A percentile compares a stretch with the other conserved stretches of the same genome.
Evolutionary conservation across 2,797 vertebrate species (phyloP).

Genomic region (Tiaroga cobitis): DNA sequence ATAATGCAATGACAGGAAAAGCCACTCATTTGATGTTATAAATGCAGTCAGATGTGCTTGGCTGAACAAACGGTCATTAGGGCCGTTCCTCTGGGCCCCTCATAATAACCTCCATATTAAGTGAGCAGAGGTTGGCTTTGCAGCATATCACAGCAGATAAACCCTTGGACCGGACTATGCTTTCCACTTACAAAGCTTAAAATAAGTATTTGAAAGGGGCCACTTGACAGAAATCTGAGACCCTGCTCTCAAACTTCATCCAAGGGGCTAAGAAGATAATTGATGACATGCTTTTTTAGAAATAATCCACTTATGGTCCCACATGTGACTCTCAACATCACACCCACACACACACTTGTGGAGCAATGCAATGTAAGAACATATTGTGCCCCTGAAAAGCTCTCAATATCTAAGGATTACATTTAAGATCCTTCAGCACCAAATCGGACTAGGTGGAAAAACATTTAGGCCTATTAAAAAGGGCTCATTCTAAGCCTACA

Average conservation of each 20-base stretch:
- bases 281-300: conserved; percentile 67
- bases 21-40: not conserved
- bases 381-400: conserved; percentile 7
- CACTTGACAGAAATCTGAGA: not conserved
- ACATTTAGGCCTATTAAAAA: conserved; percentile 37
- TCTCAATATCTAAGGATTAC: conserved; percentile 35
- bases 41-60: not conserved
- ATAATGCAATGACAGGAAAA: not conserved
- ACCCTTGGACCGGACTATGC: not conserved
- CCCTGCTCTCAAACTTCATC: conserved; percentile 18
- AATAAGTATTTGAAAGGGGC: not conserved
- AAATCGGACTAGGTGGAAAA: conserved; percentile 38
- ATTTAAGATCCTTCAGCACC: conserved; percentile 37
- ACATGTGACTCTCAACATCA: conserved; percentile 70
- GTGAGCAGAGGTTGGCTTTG: conserved; percentile 14
- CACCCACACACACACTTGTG: conserved; percentile 53
- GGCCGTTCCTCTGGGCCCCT: not conserved
- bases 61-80: not conserved
- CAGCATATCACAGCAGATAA: conserved; percentile 32
- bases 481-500: not conserved
- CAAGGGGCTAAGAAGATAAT: conserved; percentile 61
- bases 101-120: conserved; percentile 30
- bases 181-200: not conserved
- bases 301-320: conserved; percentile 69
- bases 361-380: conserved; percentile 56